Evolutionary conservation across 2,113 vertebrate species (phyloP).

Genomic region (Galeopterus variegatus): DNA sequence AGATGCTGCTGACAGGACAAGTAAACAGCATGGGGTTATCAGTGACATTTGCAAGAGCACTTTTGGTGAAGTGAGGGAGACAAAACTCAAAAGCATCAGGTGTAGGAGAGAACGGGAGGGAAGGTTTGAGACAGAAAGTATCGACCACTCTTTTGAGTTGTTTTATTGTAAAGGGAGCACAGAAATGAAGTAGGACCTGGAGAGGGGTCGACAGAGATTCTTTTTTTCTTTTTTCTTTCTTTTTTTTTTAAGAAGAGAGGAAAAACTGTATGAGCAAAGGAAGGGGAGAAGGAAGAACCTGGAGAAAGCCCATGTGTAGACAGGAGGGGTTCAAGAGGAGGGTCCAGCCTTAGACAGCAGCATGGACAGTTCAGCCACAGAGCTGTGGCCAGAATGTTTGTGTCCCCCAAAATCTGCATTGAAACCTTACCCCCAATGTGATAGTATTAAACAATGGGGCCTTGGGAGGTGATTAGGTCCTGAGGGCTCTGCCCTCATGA

Average conservation of each 20-base stretch:
- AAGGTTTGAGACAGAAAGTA: background rate
- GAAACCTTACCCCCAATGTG: background rate
- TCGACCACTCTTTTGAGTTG: background rate
- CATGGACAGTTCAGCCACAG: accelerated
- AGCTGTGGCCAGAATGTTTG: background rate
- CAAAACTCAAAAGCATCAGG: background rate
- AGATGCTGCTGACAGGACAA: background rate
- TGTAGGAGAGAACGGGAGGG: background rate
- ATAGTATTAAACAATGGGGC: background rate
- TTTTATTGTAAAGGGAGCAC: background rate
- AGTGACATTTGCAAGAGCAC: background rate
- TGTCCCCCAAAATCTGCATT: background rate
- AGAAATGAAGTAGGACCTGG: background rate
- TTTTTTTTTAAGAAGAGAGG: background rate
- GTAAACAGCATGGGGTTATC: background rate
- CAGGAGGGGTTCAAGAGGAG: background rate
- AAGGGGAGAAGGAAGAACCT: background rate
- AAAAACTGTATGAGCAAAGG: background rate
- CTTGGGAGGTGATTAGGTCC: background rate
- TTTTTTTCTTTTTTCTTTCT: background rate
- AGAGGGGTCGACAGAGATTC: background rate
- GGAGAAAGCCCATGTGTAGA: background rate
- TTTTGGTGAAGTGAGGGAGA: background rate
- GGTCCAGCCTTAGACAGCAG: accelerated
- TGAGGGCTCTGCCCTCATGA: too few species aligned